Evolutionary conservation across 1,140 invertebrate genomes (phyloP).

Genomic region (Cylas formicarius): DNA sequence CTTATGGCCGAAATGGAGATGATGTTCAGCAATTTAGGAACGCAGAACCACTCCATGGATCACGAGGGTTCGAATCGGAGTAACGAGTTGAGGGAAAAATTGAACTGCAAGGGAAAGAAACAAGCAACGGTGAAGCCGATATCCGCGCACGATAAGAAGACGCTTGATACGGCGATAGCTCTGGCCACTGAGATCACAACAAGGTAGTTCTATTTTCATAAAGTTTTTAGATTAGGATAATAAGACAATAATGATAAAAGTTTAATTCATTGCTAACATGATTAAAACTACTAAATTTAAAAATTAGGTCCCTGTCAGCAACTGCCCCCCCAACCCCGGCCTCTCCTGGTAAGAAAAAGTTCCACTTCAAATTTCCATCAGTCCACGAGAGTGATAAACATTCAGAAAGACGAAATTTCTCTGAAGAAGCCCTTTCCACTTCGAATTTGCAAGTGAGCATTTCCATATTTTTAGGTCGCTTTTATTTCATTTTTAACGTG

Average conservation of each 20-base stretch:
- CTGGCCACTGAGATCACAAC: slow-evolving; percentile 88
- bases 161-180: slow-evolving; percentile 88
- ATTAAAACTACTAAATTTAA: too few species aligned
- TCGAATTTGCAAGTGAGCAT: slow-evolving; percentile 76
- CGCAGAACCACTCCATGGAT: slow-evolving; percentile 40
- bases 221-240: neutral
- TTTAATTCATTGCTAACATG: too few species aligned
- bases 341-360: slow-evolving; percentile 76
- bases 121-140: slow-evolving; percentile 84
- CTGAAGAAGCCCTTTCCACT: slow-evolving; percentile 82
- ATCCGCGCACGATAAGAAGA: slow-evolving; percentile 86
- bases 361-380: slow-evolving; percentile 76
- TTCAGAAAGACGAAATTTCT: slow-evolving; percentile 66
- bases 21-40: slow-evolving; percentile 61
- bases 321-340: slow-evolving; percentile 63
- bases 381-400: slow-evolving; percentile 47
- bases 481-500: too few species aligned
- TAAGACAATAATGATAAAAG: too few species aligned
- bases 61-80: slow-evolving; percentile 54
- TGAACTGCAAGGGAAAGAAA: slow-evolving; percentile 60
- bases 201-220: slow-evolving; percentile 42
- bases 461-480: too few species aligned
- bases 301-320: slow-evolving; percentile 67
- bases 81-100: slow-evolving; percentile 65
- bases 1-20: slow-evolving; percentile 93